Conservation (phyloP, 1,140 invertebrate species). For the Bombus superbus region DNA sequence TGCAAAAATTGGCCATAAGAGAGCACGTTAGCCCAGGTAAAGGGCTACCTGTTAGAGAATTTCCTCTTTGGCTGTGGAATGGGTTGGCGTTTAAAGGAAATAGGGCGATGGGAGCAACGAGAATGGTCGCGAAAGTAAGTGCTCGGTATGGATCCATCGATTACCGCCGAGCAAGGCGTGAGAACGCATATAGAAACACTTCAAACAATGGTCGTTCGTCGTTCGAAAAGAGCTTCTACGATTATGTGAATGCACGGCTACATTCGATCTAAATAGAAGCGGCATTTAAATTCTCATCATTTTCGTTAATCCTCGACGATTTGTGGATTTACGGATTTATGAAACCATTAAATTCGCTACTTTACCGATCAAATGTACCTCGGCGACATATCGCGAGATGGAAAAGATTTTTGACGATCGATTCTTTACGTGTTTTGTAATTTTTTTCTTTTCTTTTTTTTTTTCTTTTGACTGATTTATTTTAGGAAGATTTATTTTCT, state of each 20-base stretch:
- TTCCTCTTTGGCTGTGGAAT: background rate
- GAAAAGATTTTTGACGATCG: background rate
- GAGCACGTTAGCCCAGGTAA: background rate
- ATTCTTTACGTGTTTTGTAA: no score
- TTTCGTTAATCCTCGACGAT: constrained; percentile 58
- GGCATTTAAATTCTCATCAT: constrained; percentile 62
- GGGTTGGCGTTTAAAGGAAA: background rate
- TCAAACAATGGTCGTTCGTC: constrained; percentile 35
- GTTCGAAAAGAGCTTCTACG: background rate
- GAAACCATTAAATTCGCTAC: constrained; percentile 41
- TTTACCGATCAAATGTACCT: constrained; percentile 12
- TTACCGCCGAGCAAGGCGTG: constrained; percentile 25
- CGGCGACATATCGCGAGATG: constrained; percentile 19
- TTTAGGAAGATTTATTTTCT: no score
- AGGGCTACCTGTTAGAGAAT: constrained; percentile 22
- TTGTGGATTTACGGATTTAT: constrained; percentile 56
- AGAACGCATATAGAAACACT: constrained; percentile 42
- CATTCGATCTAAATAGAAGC: constrained; percentile 7
- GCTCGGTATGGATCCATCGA: constrained; percentile 8
- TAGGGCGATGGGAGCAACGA: background rate
- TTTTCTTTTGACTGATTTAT: no score
- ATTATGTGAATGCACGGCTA: constrained; percentile 40
- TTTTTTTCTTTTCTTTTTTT: no score
- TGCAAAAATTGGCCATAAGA: constrained; percentile 10
- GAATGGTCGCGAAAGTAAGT: background rate